Evolutionary conservation across 2,113 vertebrate genomes (phyloP), one percentile per base, ranked within the genome.

Genomic region (Oplegnathus fasciatus): DNA sequence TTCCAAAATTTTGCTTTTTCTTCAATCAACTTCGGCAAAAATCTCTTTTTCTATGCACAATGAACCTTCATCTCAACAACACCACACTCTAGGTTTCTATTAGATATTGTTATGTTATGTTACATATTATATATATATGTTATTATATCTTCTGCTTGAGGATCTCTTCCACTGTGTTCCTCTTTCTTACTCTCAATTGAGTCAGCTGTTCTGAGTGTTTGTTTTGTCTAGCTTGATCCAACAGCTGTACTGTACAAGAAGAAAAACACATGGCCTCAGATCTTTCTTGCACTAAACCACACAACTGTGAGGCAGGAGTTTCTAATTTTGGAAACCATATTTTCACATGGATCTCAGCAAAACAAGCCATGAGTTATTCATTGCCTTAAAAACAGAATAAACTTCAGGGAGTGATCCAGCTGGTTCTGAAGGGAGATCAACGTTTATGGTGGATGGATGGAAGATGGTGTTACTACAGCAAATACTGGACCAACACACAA

Each of bases 401-500:
- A 62, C 22, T 32, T 26, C 18, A 81, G 20, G 30, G 80, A 75
- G 60, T 15, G 1, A 70, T 61, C 10, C 18, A 26, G 62, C 32
- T 71, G 88, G 86, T 92, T 94, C 91, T 92, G 78, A 85, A 75
- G 91, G 93, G 92, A 94, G 94, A 95, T 94, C 94, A 95, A 94
- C 82, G 57, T 85, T 88, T 64, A 92, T 92, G 91, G 87, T 86
- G 84, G 87, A 93, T 95, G 92, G 81, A 95, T 94, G 93, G 74
- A 87, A 76, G 88, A 92, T 94, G 94, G 89, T 65, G 76, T 75
- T 74, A 86, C 78, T 85, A 87, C 85, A 81, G 81, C 82, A 81
- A 77, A 87, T 88, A 88, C 66, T 72, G 82, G 79, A 92, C 83
- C 83, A 62, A 89, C 92, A 91, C 86, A 88, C 75, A 88, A 88